These are phyloP conservation scores for Bufo bufo DNA, from an alignment of 2,113 vertebrate genomes.

Conservation along the genomic window DNA sequence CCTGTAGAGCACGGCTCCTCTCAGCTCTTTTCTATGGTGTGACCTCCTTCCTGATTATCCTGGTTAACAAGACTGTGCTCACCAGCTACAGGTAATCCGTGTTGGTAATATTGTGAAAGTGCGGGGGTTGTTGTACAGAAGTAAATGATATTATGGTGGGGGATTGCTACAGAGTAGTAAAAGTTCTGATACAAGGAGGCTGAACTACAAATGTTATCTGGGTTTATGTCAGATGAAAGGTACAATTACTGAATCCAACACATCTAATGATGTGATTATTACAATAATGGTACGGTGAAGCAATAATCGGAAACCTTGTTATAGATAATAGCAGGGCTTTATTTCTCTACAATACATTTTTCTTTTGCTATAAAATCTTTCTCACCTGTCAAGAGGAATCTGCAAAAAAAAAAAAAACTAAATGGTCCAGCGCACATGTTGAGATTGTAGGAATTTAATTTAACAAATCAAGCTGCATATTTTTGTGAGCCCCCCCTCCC, in stretches of 20 bases:
- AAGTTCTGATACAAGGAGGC: no score
- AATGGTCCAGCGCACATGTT: background rate
- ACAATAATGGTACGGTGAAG: no score
- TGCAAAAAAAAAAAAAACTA: background rate
- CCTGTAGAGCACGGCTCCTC: constrained; percentile 63
- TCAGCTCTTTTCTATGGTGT: constrained; percentile 84
- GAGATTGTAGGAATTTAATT: no score
- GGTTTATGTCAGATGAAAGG: no score
- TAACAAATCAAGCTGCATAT: no score
- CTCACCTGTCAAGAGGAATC: background rate
- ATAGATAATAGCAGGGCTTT: no score
- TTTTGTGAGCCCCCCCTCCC: no score
- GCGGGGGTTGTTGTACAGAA: background rate
- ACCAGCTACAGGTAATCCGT: constrained; percentile 79
- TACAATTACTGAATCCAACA: background rate
- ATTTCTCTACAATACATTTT: no score
- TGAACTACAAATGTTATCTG: no score
- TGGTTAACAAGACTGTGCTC: constrained; percentile 88
- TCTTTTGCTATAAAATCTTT: background rate
- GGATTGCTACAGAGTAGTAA: no score
- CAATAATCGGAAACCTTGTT: no score
- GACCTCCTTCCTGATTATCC: constrained; percentile 84
- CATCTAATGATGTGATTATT: background rate
- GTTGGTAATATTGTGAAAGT: background rate
- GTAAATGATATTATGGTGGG: no score